Base-by-base conservation (phyloP, 2,888 invertebrate genomes). In the Ennomos fuscantarius region DNA sequence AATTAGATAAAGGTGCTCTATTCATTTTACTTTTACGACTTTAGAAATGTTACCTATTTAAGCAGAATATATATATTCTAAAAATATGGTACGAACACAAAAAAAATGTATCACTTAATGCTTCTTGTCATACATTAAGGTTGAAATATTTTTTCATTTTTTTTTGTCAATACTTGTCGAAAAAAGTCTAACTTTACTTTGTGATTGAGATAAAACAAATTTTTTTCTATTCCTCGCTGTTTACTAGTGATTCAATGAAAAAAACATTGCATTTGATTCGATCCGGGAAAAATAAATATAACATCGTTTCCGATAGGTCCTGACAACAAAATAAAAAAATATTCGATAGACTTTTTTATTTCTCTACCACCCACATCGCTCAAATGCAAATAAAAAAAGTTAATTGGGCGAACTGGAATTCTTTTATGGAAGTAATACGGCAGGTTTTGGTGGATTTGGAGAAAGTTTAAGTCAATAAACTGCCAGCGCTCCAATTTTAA, bases 401-500 rank as follows among this genome's bases (percentile, higher is more conserved):
- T 47, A 55, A 55, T 43, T 37, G 13, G 8, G 8, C 34, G 10
- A 45, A 44, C 33, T 40, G 36, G 3, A 45, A 51, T 51, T 44
- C 24, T 32, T 50, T 50, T 43, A 32, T 44, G 1, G 11, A 39
- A 52, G 44, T 33, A 52, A n/a, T 37, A 24, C 13, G 13, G 12
- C 5, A 45, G 34, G 5, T 24, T 24, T 52, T 40, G 6, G n/a
- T n/a, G 33, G n/a, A 43, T 40, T n/a, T 40, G 12, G 31, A 46
- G 37, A 13, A 54, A 54, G 41, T 46, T 37, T 24, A 5, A 24
- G 49, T 31, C 40, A 45, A 40, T 15, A 12, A 55, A 49, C 50
- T 46, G 50, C 50, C 36, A 10, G 11, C 13, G 32, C 6, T 5
- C 31, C 45, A 46, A 50, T 50, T 51, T 51, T 56, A 56, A 56